phyloP scores from a whole-genome alignment of 1,140 invertebrate genomes.

The Samia ricini region DNA sequence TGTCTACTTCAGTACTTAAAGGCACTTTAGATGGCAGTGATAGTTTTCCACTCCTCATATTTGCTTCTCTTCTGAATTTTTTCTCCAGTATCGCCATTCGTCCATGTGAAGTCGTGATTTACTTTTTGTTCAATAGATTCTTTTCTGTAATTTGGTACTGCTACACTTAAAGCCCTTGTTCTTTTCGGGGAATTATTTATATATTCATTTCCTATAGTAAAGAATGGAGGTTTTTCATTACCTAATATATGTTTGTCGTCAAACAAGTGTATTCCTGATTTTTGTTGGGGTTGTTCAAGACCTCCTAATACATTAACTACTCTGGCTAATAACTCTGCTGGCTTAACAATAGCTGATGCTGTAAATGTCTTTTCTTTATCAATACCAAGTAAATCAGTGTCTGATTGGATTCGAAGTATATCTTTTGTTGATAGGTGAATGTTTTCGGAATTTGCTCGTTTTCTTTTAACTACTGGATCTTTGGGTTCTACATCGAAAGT shows the following conservation, averaged over 20 bases:
- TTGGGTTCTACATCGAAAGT: constrained; percentile 76
- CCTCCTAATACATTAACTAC: constrained; percentile 86
- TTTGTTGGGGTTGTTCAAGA: constrained; percentile 74
- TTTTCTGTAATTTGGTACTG: constrained; percentile 67
- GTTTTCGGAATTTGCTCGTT: constrained; percentile 81
- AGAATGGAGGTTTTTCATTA: constrained; percentile 79
- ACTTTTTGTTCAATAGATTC: constrained; percentile 49
- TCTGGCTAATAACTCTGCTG: constrained; percentile 84
- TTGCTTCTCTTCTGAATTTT: constrained; percentile 79
- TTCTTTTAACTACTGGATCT: constrained; percentile 75
- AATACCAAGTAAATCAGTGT: constrained; percentile 86
- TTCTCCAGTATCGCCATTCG: constrained; percentile 79
- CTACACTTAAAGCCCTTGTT: constrained; percentile 74
- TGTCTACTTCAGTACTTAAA: constrained; percentile 24
- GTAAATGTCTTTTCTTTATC: constrained; percentile 88
- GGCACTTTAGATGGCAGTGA: constrained; percentile 47
- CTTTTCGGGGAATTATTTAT: constrained; percentile 68
- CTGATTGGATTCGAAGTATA: constrained; percentile 83
- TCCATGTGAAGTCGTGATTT: constrained; percentile 82
- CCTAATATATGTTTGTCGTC: constrained; percentile 83
- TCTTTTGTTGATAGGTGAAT: constrained; percentile 67
- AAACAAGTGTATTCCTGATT: constrained; percentile 80
- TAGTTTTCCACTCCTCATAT: constrained; percentile 59
- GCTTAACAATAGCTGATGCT: constrained; percentile 81
- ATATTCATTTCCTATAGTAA: constrained; percentile 78